Percentiles rank a stretch among this genome's conserved stretches.
Evolutionary conservation across 2,113 vertebrate genomes (phyloP).

Genomic region (Aptenodytes patagonicus): DNA sequence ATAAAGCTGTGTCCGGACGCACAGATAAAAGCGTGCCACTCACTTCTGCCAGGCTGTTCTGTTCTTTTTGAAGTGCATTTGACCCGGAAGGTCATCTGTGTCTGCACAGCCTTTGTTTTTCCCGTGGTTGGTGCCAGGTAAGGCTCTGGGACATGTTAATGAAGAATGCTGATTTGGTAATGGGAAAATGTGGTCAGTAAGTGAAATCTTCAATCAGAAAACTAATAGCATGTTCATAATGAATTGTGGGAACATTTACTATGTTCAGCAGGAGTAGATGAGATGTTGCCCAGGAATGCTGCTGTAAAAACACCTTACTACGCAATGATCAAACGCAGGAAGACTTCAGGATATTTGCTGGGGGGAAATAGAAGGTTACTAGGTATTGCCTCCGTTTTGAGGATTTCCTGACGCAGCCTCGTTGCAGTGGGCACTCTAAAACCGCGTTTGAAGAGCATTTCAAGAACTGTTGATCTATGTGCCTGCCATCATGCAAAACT

Average conservation of each 20-base stretch:
- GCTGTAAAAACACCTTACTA: background rate
- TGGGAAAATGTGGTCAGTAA: background rate
- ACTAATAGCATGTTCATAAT: background rate
- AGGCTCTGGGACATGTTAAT: background rate
- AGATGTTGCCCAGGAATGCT: background rate
- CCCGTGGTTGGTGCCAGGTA: background rate
- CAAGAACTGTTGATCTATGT: fast-evolving
- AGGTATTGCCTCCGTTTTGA: background rate
- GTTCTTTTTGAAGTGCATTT: background rate
- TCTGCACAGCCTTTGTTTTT: background rate
- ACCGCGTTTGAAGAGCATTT: fast-evolving
- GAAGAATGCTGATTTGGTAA: background rate
- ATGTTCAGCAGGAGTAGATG: background rate
- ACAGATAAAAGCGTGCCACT: fast-evolving
- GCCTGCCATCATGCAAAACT: fast-evolving
- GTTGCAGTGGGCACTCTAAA: background rate
- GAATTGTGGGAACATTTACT: background rate
- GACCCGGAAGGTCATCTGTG: background rate
- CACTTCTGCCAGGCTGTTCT: background rate
- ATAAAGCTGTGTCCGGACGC: background rate
- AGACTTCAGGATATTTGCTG: background rate
- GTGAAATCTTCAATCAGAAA: background rate
- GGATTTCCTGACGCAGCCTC: background rate
- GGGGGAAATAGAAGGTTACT: background rate
- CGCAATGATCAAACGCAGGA: fast-evolving